Evolutionary conservation across 2,113 vertebrate species (phyloP), one percentile per base, ranked within the genome.

Genomic region (Phalacrocorax brasilianus): DNA sequence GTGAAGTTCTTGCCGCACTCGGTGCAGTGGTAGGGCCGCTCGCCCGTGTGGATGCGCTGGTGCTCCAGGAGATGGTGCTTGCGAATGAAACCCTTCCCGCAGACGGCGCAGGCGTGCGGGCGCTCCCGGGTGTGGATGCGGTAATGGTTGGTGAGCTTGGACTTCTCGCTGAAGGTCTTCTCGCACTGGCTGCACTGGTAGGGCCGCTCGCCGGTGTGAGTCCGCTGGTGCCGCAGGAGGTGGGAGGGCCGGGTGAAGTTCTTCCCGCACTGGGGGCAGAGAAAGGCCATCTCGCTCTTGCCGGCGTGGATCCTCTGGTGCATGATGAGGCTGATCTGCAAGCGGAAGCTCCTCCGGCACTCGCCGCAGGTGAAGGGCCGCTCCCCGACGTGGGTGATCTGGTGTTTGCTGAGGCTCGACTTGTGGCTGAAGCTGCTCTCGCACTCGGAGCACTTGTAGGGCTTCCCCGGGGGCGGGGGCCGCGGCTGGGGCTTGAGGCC

Each of bases 401-500:
- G 98, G 93, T 98, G 98, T 9, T 98, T 98, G 95, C 98, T 98
- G 75, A 98, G 95, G 97, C 98, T 98, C 3, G 98, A 98, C 96
- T 98, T 98, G 98, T 98, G 98, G 96, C 98, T 98, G 98, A 98
- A 98, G 96, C 98, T 98, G 97, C 98, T 98, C 94, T 98, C 98
- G 20, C 98, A 98, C 96, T 98, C 98, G 2, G 98, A 95, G 96
- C 98, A 98, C 91, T 98, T 98, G 95, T 98, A 98, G 94, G 98
- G 98, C 74, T 98, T 98, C 21, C 97, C 97, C 1, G 97, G 95
- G 0, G 97, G 95, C 3, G 88, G 95, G 3, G 94, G 80, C 30
- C 96, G 83, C 0, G 95, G 2, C 33, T 77, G 96, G 6, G 96
- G 91, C 89, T 97, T 97, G 63, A 96, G 94, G 42, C 97, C 53